These are phyloP conservation scores for Balaeniceps rex DNA, from an alignment of 2,113 vertebrate species.

Conservation along the genomic window DNA sequence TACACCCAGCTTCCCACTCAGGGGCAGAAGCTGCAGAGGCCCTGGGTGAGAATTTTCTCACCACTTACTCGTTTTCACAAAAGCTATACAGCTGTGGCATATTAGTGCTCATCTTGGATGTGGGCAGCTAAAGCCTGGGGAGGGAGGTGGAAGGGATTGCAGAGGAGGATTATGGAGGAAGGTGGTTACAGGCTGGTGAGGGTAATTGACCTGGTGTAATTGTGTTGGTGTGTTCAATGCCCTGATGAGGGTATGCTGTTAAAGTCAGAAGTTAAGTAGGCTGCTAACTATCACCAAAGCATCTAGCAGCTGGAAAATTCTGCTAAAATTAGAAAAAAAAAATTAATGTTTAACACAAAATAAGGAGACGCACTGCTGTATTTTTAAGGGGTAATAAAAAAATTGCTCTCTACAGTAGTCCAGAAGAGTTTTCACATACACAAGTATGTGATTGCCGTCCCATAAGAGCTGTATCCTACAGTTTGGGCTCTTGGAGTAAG, in stretches of 20 bases:
- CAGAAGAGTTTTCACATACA: not conserved
- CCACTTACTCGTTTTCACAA: not conserved
- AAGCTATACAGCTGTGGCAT: not conserved
- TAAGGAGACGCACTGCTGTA: not conserved
- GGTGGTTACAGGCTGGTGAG: not conserved
- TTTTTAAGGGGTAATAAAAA: not conserved
- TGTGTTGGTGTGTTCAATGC: not conserved
- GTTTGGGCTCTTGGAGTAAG: not conserved
- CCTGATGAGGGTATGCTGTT: rapidly evolving
- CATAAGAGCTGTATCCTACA: not conserved
- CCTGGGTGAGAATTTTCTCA: not conserved
- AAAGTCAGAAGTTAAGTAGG: not conserved
- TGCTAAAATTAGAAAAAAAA: not conserved
- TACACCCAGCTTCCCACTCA: not conserved
- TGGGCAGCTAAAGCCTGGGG: not conserved
- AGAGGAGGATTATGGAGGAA: not conserved
- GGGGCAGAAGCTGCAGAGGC: not conserved
- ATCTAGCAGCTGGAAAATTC: not conserved
- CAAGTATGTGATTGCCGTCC: not conserved
- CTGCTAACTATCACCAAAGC: not conserved
- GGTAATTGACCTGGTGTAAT: not conserved
- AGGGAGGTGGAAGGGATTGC: not conserved
- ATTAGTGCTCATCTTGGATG: not conserved
- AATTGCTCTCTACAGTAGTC: not conserved
- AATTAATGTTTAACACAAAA: not conserved